phyloP scores from a whole-genome alignment of 2,888 invertebrate genomes.

The Plagodis dolabraria region DNA sequence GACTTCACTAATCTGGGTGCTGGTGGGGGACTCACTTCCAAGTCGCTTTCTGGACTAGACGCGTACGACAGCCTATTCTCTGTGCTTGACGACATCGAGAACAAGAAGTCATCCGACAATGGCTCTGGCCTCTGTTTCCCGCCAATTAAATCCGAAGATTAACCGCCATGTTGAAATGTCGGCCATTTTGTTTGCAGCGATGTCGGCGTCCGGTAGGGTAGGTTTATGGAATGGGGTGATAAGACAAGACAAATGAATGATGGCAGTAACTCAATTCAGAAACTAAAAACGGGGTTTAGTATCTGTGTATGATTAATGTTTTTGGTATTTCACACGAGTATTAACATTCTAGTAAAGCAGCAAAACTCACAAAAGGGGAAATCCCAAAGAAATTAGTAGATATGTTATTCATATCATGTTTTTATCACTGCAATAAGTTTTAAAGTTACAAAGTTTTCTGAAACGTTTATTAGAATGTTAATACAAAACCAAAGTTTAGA shows the following conservation, averaged over 20 bases:
- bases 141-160: constrained; percentile 20
- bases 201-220: constrained; percentile 71
- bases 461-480: constrained; percentile 45
- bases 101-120: constrained; percentile 98
- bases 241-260: constrained; percentile 85
- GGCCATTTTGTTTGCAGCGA: constrained; percentile 44
- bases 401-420: no score
- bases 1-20: constrained; percentile 91
- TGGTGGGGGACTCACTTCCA: constrained; percentile 92
- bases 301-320: constrained; percentile 76
- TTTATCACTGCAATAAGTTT: not conserved
- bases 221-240: constrained; percentile 83
- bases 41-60: constrained; percentile 97
- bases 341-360: constrained; percentile 52
- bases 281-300: constrained; percentile 72
- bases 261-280: constrained; percentile 70
- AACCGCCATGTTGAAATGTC: constrained; percentile 51
- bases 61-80: constrained; percentile 96
- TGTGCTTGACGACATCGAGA: constrained; percentile 95
- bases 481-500: constrained; percentile 36
- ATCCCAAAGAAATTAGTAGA: no score
- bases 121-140: constrained; percentile 95
- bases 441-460: no score
- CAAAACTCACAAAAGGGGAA: not conserved
- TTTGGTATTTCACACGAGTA: constrained; percentile 61